Evolutionary conservation across 2,888 invertebrate genomes (phyloP).

Genomic region (Melitaea athalia): DNA sequence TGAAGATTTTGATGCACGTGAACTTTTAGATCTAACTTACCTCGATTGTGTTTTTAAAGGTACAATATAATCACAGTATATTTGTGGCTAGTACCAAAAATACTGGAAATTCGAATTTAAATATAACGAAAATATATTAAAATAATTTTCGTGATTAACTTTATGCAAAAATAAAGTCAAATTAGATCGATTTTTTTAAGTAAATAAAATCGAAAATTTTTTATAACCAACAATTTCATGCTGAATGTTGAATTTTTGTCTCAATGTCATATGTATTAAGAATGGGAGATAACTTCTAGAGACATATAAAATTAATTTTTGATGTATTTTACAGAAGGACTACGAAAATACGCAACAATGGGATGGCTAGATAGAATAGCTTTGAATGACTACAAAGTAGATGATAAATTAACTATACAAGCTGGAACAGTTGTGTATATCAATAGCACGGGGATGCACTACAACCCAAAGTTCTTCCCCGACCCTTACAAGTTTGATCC

Average conservation of each 20-base stretch:
- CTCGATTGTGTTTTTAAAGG: background rate
- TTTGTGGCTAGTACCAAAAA: background rate
- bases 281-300: background rate
- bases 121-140: constrained; percentile 10
- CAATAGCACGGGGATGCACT: constrained; percentile 50
- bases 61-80: background rate
- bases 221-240: too few species aligned
- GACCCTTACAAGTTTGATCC: constrained; percentile 80
- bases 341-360: constrained; percentile 9
- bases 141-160: too few species aligned
- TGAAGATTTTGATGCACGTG: background rate
- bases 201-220: too few species aligned
- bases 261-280: too few species aligned
- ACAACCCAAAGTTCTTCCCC: constrained; percentile 73
- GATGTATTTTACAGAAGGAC: background rate
- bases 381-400: constrained; percentile 39
- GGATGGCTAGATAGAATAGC: constrained; percentile 45
- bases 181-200: too few species aligned
- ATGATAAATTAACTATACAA: constrained; percentile 44
- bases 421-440: constrained; percentile 53
- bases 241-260: constrained; percentile 41
- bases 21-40: background rate
- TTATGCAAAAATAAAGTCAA: too few species aligned
- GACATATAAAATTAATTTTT: background rate
- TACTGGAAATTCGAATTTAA: background rate